A percentile compares a stretch with the other conserved stretches of the same genome.
Evolutionary conservation across 23 tunicate species (phyloP).

Genomic region (Corella eumyota): DNA sequence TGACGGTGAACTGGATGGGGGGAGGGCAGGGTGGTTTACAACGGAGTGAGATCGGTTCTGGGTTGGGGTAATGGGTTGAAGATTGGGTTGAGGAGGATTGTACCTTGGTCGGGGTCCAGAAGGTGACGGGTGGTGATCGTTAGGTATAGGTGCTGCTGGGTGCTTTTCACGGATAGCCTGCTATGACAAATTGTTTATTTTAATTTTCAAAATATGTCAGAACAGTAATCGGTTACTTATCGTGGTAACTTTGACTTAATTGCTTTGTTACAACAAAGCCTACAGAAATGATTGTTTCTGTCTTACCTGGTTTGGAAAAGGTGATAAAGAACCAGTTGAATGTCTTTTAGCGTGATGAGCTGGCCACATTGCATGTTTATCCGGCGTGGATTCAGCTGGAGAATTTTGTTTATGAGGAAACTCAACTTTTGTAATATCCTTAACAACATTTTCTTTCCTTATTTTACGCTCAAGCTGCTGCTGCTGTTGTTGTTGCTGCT

Average conservation of each 20-base stretch:
- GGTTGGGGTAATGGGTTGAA: constrained; percentile 14
- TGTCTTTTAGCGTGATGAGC: constrained; percentile 4
- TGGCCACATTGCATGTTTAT: neutral
- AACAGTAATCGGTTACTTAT: no score
- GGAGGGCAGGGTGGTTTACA: neutral
- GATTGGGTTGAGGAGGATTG: constrained; percentile 11
- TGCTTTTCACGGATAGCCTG: constrained; percentile 3
- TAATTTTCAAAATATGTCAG: no score
- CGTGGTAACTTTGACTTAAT: no score
- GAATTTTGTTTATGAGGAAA: no score
- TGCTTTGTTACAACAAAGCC: no score
- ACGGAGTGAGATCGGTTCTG: constrained; percentile 18
- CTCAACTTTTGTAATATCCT: neutral
- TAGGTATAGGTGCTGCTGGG: constrained; percentile 3
- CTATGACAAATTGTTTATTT: no score
- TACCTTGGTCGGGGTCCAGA: constrained; percentile 3
- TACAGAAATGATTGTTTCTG: no score
- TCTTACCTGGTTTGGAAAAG: constrained; percentile 16
- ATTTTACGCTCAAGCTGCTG: constrained; percentile 8
- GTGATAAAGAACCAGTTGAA: constrained; percentile 13
- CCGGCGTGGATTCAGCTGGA: constrained; percentile 1
- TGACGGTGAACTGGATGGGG: neutral
- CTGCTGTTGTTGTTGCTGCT: constrained; percentile 1
- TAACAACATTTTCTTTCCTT: neutral
- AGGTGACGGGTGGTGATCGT: constrained; percentile 14